phyloP scores from a whole-genome alignment of 2,113 vertebrate genomes.

The Carlito syrichta region DNA sequence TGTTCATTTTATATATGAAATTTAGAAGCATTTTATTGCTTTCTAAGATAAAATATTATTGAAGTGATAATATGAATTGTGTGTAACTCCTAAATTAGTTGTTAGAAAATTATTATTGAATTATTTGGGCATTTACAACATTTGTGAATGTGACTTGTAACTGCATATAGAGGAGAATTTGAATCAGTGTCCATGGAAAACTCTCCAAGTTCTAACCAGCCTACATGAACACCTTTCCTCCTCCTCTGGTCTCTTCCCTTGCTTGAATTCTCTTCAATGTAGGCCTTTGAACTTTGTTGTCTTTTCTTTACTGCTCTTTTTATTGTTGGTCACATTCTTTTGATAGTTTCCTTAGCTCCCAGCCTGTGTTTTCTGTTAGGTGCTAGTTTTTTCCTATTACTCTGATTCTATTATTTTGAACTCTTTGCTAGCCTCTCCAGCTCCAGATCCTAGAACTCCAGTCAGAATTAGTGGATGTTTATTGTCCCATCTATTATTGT shows the following conservation, averaged over 20 bases:
- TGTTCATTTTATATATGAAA: neutral
- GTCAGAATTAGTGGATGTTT: neutral
- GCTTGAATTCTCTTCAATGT: neutral
- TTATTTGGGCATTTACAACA: neutral
- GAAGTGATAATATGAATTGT: neutral
- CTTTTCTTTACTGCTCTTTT: neutral
- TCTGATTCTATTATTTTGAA: neutral
- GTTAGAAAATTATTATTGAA: neutral
- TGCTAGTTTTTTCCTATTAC: neutral
- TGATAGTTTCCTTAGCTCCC: neutral
- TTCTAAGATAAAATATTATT: neutral
- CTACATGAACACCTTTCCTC: fast-evolving
- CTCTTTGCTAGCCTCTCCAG: neutral
- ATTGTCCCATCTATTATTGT: neutral
- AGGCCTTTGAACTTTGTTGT: neutral
- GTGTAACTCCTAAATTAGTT: neutral
- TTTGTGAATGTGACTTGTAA: neutral
- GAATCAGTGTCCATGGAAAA: neutral
- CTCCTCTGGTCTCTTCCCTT: neutral
- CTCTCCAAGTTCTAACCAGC: neutral
- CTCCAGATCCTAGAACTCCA: neutral
- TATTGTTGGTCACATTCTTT: neutral
- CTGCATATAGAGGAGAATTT: neutral
- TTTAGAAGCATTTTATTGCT: neutral
- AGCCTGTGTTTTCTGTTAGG: neutral